These are phyloP conservation scores for Myanophis thanlyinensis DNA, from an alignment of 2,113 vertebrate species.

Conservation along the genomic window DNA sequence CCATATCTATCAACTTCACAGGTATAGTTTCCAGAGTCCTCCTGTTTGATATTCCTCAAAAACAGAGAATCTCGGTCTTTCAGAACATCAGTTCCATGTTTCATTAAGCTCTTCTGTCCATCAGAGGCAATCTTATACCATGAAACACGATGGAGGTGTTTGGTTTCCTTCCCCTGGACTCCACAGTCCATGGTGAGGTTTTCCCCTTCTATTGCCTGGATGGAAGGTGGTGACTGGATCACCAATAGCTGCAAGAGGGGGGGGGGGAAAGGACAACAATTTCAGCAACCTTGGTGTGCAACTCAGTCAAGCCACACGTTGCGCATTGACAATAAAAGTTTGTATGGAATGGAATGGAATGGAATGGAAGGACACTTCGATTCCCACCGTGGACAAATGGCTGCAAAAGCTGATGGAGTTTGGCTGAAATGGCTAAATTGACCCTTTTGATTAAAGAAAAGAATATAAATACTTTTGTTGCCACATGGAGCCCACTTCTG, in stretches of 20 bases:
- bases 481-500: no score
- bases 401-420: no score
- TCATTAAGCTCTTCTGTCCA: neutral
- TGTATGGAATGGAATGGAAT: no score
- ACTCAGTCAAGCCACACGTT: neutral
- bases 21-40: neutral
- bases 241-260: neutral
- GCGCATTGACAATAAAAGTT: no score
- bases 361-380: no score
- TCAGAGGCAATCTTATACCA: neutral
- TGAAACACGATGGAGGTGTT: neutral
- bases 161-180: neutral
- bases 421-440: no score
- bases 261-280: neutral
- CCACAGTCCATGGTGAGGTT: neutral
- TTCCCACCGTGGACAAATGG: no score
- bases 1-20: neutral
- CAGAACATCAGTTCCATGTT: neutral
- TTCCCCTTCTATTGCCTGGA: neutral
- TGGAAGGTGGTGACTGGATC: neutral
- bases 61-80: neutral
- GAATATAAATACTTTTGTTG: no score
- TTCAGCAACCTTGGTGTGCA: neutral
- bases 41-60: neutral
- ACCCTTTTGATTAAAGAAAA: no score